Percentiles rank a stretch among this genome's conserved stretches.
phyloP scores from a whole-genome alignment of 35 echinoderm and acorn worm species.

The Stichopus chloronotus region DNA sequence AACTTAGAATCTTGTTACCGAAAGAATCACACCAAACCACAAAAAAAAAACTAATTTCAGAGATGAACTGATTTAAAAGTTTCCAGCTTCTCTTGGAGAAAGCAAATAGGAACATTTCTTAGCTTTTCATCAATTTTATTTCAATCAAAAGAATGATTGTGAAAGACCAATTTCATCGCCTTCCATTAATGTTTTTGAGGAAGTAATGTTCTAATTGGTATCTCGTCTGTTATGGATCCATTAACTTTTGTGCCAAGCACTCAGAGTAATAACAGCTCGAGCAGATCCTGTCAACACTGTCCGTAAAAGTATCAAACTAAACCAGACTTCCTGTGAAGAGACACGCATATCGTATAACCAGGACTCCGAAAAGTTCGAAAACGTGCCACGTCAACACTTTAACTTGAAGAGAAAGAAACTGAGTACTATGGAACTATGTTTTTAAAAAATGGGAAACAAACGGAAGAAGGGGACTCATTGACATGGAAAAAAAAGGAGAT shows the following conservation, averaged over 20 bases:
- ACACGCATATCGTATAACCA: too few species aligned
- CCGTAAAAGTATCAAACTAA: neutral
- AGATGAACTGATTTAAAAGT: neutral
- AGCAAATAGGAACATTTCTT: conserved; percentile 5
- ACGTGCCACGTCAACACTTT: too few species aligned
- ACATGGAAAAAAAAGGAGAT: too few species aligned
- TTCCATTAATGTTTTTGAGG: neutral
- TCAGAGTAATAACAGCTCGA: neutral
- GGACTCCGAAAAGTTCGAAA: too few species aligned
- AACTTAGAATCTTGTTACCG: too few species aligned
- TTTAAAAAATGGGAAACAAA: too few species aligned
- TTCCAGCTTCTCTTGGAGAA: neutral
- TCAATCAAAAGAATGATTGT: neutral
- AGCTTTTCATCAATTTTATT: conserved; percentile 4
- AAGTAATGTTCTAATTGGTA: neutral
- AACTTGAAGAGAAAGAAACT: too few species aligned
- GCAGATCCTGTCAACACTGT: neutral
- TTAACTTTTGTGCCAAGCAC: neutral
- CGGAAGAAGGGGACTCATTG: too few species aligned
- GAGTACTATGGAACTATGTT: too few species aligned
- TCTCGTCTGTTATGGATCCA: neutral
- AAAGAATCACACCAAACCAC: neutral
- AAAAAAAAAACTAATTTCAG: neutral
- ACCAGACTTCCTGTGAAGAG: neutral
- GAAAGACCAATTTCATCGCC: neutral